Evolutionary conservation across 2,888 invertebrate genomes (phyloP), one percentile per base, ranked within the genome.

Genomic region (Calameuta idolon): DNA sequence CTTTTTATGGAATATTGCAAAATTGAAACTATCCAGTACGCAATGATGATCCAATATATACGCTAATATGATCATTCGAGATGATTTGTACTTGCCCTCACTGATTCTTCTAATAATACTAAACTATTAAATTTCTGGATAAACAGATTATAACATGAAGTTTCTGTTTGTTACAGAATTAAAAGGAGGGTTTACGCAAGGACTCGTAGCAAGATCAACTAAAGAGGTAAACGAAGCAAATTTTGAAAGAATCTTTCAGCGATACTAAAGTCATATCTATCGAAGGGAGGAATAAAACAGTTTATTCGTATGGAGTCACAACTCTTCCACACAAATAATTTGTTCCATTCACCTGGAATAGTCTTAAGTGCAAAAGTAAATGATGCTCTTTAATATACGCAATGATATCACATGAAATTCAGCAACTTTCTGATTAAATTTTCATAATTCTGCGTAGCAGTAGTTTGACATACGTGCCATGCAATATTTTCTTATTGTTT

Each of bases 1-100:
- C 69, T 77, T 34, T 75, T 74, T 68, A 40, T 69, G 15, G 4
- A 55, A 55, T 23, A 23, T 23, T 5, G 9, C 0, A 55, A 55
- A 55, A 55, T 55, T 23, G 2, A 55, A 35, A 31, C 23, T 69
- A 12, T 40, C 23, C 5, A 71, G 76, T 76, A 34, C 1, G 15
- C 40, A 40, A 80, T 86, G 86, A 86, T 86, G 86, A 83, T 83
- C 75, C 73, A 81, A 85, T 31, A 84, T 88, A 89, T 90, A 90
- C 89, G 89, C 89, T 90, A 90, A 83, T 83, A 87, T 86, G 89
- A 90, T 79, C 82, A 77, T 78, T 34, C 34, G 81, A 76, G 77
- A 81, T 88, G 88, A 88, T 84, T 79, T 83, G 12, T 74, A 81
- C 88, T 90, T 90, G 90, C 90, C 90, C 90, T 90, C 90, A 85